These are phyloP conservation scores for Rhinolophus ferrumequinum DNA, from an alignment of 2,113 vertebrate genomes.

Conservation along the genomic window DNA sequence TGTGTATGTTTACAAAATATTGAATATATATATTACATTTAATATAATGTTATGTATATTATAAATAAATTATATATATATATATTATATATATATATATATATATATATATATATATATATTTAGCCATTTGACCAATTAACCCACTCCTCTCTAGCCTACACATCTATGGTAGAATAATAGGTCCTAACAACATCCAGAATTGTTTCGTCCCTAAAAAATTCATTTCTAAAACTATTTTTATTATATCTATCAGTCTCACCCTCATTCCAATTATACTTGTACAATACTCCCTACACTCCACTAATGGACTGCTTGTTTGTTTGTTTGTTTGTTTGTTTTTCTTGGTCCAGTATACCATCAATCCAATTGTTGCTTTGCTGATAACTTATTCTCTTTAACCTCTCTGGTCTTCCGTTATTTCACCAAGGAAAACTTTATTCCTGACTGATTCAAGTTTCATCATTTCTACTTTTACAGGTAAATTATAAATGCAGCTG, in stretches of 20 bases:
- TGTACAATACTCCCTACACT: neutral
- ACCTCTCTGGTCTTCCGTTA: neutral
- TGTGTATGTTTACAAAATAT: no score
- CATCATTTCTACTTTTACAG: neutral
- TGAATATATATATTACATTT: neutral
- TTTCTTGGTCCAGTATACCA: neutral
- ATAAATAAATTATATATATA: neutral
- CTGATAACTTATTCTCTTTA: neutral
- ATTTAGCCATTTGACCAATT: neutral
- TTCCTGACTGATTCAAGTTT: neutral
- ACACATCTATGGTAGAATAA: neutral
- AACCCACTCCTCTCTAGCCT: neutral
- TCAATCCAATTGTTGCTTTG: neutral
- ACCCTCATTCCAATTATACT: neutral
- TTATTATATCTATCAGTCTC: neutral
- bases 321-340: neutral
- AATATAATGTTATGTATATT: neutral
- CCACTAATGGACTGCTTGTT: neutral
- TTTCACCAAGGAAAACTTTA: neutral
- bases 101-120: neutral
- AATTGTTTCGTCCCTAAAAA: neutral
- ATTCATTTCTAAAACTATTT: neutral
- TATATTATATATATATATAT: no score
- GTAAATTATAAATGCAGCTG: neutral
- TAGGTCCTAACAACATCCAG: neutral